Conservation (phyloP, 1,140 invertebrate species). For the Ylistrum balloti region DNA sequence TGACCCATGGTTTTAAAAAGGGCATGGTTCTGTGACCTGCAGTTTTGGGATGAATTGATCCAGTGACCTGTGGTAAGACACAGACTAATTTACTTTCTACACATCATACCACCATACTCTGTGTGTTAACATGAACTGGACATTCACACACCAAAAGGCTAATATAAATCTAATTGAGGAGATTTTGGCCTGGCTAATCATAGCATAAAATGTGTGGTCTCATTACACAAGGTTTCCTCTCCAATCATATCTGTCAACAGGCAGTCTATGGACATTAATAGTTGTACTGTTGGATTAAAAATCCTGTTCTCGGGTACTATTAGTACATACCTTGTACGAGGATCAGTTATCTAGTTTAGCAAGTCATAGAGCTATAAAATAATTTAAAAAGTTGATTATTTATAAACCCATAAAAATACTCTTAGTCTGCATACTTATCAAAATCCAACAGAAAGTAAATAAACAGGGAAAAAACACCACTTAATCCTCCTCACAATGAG, state of each 20-base stretch:
- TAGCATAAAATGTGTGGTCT: background rate
- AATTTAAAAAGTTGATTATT: too few species aligned
- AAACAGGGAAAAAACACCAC: too few species aligned
- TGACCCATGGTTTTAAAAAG: background rate
- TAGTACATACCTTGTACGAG: too few species aligned
- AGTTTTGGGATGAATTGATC: background rate
- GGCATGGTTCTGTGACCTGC: background rate
- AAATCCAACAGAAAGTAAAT: too few species aligned
- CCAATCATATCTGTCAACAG: background rate
- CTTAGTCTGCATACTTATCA: too few species aligned
- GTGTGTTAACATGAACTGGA: background rate
- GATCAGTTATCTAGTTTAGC: too few species aligned
- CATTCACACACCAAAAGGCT: background rate
- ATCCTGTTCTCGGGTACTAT: background rate
- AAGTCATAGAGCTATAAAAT: too few species aligned
- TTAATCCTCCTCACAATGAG: too few species aligned
- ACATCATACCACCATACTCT: background rate
- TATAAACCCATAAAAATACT: too few species aligned
- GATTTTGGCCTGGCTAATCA: background rate
- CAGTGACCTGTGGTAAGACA: background rate
- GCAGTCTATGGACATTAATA: background rate
- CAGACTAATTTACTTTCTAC: background rate
- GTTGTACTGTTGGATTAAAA: background rate
- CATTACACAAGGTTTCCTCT: background rate
- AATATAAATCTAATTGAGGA: background rate